These are phyloP conservation scores for Lutjanus argentimaculatus DNA, from an alignment of 2,797 vertebrate genomes.

Conservation along the genomic window DNA sequence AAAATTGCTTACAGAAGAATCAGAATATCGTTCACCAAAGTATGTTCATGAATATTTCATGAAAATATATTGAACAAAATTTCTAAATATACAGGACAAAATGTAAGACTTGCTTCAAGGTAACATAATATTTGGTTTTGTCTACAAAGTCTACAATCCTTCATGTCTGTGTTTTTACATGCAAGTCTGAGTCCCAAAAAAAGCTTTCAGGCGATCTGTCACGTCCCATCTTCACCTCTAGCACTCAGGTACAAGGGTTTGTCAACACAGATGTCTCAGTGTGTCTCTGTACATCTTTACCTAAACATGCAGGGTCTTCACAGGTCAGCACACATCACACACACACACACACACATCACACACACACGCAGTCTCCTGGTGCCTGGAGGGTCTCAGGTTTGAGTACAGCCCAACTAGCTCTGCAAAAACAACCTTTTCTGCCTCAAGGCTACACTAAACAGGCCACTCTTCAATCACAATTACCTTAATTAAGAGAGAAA, in stretches of 20 bases:
- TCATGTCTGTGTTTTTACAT: constrained; percentile 34
- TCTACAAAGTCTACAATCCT: background rate
- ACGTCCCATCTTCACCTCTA: constrained; percentile 60
- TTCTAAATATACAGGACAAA: background rate
- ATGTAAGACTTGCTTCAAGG: background rate
- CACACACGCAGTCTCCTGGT: constrained; percentile 58
- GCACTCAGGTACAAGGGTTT: constrained; percentile 63
- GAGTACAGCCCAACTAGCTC: constrained; percentile 57
- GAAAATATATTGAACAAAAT: no score
- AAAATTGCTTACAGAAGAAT: no score
- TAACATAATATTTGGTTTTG: constrained; percentile 10
- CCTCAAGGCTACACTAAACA: constrained; percentile 78
- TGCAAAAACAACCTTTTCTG: constrained; percentile 78
- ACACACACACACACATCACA: constrained; percentile 57
- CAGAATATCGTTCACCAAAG: no score
- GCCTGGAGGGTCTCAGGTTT: constrained; percentile 71
- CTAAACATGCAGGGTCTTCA: constrained; percentile 64
- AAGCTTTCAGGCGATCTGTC: constrained; percentile 54
- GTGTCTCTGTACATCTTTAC: constrained; percentile 56
- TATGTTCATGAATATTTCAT: no score
- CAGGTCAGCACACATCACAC: constrained; percentile 75
- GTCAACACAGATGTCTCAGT: constrained; percentile 58
- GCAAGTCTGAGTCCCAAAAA: constrained; percentile 31
- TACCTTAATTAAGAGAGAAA: constrained; percentile 84
- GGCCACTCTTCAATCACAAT: constrained; percentile 84